Evolutionary conservation across 1,140 invertebrate genomes (phyloP).

Genomic region (Sesamia nonagrioides): DNA sequence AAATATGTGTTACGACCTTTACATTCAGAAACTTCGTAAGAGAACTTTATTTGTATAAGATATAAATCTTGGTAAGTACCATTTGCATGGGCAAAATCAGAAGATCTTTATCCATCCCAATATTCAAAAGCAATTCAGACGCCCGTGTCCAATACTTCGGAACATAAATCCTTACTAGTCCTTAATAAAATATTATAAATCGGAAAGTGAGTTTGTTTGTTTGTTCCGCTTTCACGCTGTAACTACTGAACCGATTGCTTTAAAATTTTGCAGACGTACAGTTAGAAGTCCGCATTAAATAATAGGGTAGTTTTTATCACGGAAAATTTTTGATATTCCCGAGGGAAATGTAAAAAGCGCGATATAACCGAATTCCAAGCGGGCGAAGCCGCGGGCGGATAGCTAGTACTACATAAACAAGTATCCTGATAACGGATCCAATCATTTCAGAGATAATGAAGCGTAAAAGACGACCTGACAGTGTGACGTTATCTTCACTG

Average conservation of each 20-base stretch:
- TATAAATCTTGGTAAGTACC: not conserved
- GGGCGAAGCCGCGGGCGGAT: no score
- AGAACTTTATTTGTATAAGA: not conserved
- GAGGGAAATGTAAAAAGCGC: no score
- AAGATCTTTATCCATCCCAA: not conserved
- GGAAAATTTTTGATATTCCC: no score
- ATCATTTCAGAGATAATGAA: slow-evolving; percentile 16
- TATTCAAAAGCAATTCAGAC: not conserved
- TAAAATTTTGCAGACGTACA: no score
- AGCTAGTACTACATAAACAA: not conserved
- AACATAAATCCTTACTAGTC: no score
- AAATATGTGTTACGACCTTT: not conserved
- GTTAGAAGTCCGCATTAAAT: no score
- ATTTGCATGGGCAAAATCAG: not conserved
- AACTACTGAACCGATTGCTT: no score
- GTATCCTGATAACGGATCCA: not conserved
- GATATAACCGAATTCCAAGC: no score
- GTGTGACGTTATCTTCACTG: slow-evolving; percentile 11
- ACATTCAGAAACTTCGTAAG: not conserved
- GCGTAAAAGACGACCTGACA: slow-evolving; percentile 20
- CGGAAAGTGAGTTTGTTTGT: no score
- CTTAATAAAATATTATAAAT: no score
- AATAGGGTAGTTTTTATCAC: no score
- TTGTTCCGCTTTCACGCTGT: no score
- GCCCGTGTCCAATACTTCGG: not conserved